phyloP scores from a whole-genome alignment of 2,888 invertebrate genomes.

The Drosophila nigricruria region DNA sequence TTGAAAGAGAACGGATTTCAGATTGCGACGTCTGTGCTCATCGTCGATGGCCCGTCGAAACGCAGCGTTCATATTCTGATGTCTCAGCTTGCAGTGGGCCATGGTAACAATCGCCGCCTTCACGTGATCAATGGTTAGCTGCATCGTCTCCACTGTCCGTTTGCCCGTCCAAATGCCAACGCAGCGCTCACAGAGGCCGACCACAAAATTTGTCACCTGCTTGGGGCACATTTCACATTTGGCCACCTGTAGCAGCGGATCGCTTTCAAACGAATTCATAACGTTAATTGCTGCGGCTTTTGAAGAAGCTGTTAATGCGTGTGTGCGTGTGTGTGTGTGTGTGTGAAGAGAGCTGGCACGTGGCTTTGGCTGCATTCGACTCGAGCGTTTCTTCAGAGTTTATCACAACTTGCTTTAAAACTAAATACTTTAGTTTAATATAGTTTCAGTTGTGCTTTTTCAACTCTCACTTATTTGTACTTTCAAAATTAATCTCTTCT shows the following conservation, averaged over 20 bases:
- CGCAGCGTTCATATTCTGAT: conserved; percentile 23
- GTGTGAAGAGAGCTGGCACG: not conserved
- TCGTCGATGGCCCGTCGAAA: conserved; percentile 34
- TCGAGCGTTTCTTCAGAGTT: not conserved
- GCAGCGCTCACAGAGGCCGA: conserved; percentile 53
- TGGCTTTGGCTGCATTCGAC: conserved; percentile 13
- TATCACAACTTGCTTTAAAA: not conserved
- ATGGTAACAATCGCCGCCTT: conserved; percentile 40
- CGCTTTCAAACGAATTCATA: conserved; percentile 32
- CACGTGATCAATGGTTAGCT: conserved; percentile 32
- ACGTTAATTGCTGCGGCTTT: not conserved
- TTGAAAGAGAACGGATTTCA: conserved; percentile 38
- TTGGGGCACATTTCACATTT: conserved; percentile 56
- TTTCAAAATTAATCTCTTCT: too few relatives aligned
- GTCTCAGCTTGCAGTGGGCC: not conserved
- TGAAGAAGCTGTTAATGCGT: not conserved
- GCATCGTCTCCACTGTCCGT: not conserved
- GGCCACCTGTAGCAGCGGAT: conserved; percentile 32
- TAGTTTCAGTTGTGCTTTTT: not conserved
- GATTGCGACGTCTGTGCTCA: conserved; percentile 6
- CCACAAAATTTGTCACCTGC: conserved; percentile 31
- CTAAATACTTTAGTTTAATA: not conserved
- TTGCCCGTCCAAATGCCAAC: conserved; percentile 43
- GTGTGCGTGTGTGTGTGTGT: not conserved
- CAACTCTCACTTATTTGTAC: too few relatives aligned